These are phyloP conservation scores for Ditula angustiorana DNA, from an alignment of 2,888 invertebrate genomes.

Conservation along the genomic window DNA sequence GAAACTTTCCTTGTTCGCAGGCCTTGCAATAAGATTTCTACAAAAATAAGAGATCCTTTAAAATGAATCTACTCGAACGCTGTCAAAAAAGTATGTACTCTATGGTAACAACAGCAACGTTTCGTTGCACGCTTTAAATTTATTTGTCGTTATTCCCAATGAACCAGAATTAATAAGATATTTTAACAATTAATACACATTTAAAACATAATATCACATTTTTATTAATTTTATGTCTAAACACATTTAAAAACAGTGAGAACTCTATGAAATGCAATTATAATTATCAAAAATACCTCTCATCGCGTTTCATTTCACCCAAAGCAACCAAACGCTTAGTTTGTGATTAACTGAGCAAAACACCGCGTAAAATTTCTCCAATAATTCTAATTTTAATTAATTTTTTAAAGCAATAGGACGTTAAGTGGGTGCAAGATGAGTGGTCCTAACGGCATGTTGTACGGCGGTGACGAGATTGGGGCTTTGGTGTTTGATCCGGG, in stretches of 20 bases:
- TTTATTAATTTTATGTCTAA: too few relatives aligned
- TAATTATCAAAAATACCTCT: too few relatives aligned
- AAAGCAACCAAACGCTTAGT: conserved; percentile 13
- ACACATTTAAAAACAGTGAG: neutral
- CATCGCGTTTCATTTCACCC: conserved; percentile 14
- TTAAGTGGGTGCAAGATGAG: conserved; percentile 61
- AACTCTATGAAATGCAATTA: neutral
- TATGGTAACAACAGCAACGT: neutral
- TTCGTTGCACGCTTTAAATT: conserved; percentile 1
- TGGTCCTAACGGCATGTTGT: conserved; percentile 89
- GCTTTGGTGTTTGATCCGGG: conserved; percentile 98
- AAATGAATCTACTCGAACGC: neutral
- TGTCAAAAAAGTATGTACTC: neutral
- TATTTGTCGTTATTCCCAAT: too few relatives aligned
- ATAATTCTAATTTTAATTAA: neutral
- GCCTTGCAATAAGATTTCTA: too few relatives aligned
- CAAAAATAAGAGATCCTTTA: too few relatives aligned
- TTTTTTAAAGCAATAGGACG: conserved; percentile 12
- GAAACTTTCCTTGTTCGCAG: too few relatives aligned
- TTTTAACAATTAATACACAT: too few relatives aligned
- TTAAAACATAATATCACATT: too few relatives aligned
- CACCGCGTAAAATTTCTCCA: conserved; percentile 13
- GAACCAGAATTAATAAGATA: too few relatives aligned
- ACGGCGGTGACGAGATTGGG: conserved; percentile 99
- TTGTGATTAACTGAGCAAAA: conserved; percentile 33